These are phyloP conservation scores for Cephalopholis sonnerati DNA, from an alignment of 2,113 vertebrate species.

Conservation along the genomic window DNA sequence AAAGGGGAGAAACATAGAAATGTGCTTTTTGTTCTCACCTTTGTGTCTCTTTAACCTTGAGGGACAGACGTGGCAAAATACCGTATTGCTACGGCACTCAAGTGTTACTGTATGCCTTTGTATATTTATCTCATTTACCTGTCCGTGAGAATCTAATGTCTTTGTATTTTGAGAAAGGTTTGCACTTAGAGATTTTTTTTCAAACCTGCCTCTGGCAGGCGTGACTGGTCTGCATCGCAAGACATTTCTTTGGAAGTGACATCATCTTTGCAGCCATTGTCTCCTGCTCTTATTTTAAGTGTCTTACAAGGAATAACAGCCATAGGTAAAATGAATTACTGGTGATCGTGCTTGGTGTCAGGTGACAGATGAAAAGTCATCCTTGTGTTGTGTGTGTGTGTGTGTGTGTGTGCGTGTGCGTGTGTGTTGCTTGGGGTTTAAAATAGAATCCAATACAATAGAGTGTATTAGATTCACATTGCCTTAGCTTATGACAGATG, in stretches of 20 bases:
- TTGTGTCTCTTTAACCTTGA: slow-evolving; percentile 51
- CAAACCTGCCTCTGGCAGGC: slow-evolving; percentile 4
- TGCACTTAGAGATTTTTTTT: background rate
- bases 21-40: slow-evolving; percentile 41
- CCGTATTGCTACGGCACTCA: background rate
- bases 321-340: background rate
- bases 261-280: background rate
- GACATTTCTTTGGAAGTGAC: background rate
- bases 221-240: slow-evolving; percentile 6
- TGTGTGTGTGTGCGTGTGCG: background rate
- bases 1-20: slow-evolving; percentile 14
- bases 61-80: slow-evolving; percentile 24
- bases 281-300: background rate
- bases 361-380: slow-evolving; percentile 3
- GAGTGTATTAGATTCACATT: slow-evolving; percentile 38
- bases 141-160: slow-evolving; percentile 1
- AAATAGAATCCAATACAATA: slow-evolving; percentile 40
- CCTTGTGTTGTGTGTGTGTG: background rate
- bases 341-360: slow-evolving; percentile 6
- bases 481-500: slow-evolving; percentile 18
- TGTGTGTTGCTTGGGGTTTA: slow-evolving; percentile 4
- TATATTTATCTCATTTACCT: slow-evolving; percentile 22
- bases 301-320: background rate
- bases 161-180: background rate
- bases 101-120: slow-evolving; percentile 4